phyloP scores from a whole-genome alignment of 64 coral and sea anemone genomes.

The Acropora yongei region DNA sequence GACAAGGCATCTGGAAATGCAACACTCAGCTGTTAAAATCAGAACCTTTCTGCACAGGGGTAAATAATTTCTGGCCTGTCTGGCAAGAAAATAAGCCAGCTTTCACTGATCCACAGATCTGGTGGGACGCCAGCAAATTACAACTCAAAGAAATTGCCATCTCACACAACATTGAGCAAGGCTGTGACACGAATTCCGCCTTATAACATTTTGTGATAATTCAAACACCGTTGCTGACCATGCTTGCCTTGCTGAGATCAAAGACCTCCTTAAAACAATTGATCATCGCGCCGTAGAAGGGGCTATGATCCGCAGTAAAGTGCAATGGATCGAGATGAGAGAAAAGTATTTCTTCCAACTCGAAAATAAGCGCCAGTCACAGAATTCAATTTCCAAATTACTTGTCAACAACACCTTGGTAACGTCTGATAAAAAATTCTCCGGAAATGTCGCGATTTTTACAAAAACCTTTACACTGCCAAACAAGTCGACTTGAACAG shows the following conservation, averaged over 20 bases:
- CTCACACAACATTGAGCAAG: neutral
- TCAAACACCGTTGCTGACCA: neutral
- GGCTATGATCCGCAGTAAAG: conserved; percentile 15
- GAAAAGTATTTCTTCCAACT: conserved; percentile 53
- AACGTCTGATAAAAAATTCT: too few relatives aligned
- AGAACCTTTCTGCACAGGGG: neutral
- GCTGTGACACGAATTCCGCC: neutral
- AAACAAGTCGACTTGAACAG: neutral
- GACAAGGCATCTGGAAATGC: neutral
- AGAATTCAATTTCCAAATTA: conserved; percentile 9
- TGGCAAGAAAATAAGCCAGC: neutral
- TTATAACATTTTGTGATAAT: neutral
- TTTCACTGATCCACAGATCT: neutral
- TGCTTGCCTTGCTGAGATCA: neutral
- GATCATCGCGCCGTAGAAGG: conserved; percentile 3
- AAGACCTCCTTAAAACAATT: neutral
- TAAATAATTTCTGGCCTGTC: neutral
- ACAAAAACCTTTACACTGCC: neutral
- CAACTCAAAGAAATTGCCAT: conserved; percentile 10
- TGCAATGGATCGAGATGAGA: conserved; percentile 13
- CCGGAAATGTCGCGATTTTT: neutral
- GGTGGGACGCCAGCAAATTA: neutral
- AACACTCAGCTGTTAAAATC: neutral
- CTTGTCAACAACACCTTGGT: neutral
- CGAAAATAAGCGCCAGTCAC: neutral